phyloP scores from a whole-genome alignment of 2,113 vertebrate species.

The Todiramphus saurophagus region DNA sequence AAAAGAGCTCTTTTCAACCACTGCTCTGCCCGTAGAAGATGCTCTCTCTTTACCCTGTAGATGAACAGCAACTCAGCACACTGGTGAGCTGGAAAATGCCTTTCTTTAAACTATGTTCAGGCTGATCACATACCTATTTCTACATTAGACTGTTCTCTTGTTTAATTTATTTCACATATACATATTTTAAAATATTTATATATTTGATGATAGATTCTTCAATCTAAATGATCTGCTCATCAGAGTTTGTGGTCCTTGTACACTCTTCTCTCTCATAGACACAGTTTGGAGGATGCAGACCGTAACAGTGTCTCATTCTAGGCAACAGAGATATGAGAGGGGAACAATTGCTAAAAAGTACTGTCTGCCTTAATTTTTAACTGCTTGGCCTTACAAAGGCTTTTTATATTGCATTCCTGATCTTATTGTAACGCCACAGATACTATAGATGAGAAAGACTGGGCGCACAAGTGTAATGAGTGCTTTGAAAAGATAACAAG shows the following conservation, averaged over 20 bases:
- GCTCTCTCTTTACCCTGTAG: neutral
- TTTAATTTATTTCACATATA: neutral
- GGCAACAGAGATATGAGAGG: neutral
- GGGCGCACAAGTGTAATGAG: neutral
- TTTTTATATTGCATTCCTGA: neutral
- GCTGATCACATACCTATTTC: neutral
- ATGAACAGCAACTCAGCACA: neutral
- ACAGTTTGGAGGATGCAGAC: neutral
- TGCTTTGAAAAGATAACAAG: neutral
- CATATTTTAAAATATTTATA: neutral
- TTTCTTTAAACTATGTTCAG: neutral
- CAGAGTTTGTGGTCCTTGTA: neutral
- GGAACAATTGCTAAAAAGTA: neutral
- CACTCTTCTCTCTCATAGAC: neutral
- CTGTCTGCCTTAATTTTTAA: neutral
- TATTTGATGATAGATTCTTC: neutral
- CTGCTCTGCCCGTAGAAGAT: neutral
- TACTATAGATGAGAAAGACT: neutral
- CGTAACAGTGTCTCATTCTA: neutral
- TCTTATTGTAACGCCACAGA: neutral
- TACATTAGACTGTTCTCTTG: neutral
- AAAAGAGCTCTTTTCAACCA: neutral
- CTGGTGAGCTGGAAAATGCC: neutral
- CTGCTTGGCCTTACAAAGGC: neutral
- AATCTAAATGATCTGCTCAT: neutral